Base-by-base conservation (phyloP, 2,113 vertebrate species). In the Kobus ellipsiprymnus region DNA sequence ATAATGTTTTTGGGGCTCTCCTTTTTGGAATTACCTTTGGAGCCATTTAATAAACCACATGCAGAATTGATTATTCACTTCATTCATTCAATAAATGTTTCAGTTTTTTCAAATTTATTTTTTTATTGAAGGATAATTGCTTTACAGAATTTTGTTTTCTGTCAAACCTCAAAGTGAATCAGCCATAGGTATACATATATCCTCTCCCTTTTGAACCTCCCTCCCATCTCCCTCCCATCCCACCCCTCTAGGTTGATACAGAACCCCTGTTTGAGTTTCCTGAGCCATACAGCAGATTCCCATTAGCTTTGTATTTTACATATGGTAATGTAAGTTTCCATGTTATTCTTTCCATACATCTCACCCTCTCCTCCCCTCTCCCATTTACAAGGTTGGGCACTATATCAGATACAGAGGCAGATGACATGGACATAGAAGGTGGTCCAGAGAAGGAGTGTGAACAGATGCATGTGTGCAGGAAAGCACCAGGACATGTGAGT, bases 11-110 rank as follows among this genome's bases (percentile, higher is more conserved):
- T 50, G 6, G 40, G 80, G 50, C 44, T 59, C 54, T 85, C 48
- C 46, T 87, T 90, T 94, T 89, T 7, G 6, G 15, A 93, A 96
- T 96, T 97, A 86, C 59, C 71, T 94, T 54, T 25, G n/a, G 52
- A 84, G 52, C 52, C 81, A 55, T 84, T 54, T 46, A 40, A 33
- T 95, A 96, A 97, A 30, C 15, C 60, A 91, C 44, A 33, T n/a
- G 14, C 64, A n/a, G n/a, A 95, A 93, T 90, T 87, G 71, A 64
- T 88, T 85, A 93, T 90, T 92, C 44, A 81, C 16, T 74, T 81
- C 27, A 74, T 91, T 92, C 48, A 86, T 81, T 90, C 33, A 94
- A 16, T 83, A 67, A 78, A 29, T 94, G 81, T 89, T 59, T 95
- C 81, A 90, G 44, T 83, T 81, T 71, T 71, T 71, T 36, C 64